Conservation (phyloP, 2,888 invertebrate genomes). For the Cephus rjabovi region DNA sequence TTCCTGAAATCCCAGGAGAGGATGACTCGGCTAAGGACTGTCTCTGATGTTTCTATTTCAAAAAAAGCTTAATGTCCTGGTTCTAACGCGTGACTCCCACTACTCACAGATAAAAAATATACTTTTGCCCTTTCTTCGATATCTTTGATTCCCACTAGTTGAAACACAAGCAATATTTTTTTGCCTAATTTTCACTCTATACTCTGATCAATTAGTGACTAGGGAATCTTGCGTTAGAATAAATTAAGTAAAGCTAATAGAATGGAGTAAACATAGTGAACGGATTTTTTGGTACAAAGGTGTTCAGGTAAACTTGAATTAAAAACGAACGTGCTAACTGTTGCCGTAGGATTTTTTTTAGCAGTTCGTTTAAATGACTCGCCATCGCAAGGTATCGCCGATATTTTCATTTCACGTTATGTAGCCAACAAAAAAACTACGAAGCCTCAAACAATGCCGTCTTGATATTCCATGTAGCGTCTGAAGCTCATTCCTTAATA, state of each 20-base stretch:
- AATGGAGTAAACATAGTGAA: neutral
- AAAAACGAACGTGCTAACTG: neutral
- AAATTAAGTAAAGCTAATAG: neutral
- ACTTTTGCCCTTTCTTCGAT: neutral
- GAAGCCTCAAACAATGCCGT: neutral
- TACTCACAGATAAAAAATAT: neutral
- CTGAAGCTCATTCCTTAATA: neutral
- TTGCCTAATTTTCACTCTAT: neutral
- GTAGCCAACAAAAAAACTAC: neutral
- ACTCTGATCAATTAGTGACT: neutral
- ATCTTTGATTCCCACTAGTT: neutral
- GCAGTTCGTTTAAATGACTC: neutral
- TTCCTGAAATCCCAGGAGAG: conserved; percentile 49
- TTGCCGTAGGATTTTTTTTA: neutral
- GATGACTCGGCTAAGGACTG: conserved; percentile 59
- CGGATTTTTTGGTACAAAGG: conserved; percentile 42
- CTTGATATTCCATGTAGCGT: neutral
- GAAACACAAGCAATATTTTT: neutral
- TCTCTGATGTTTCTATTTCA: conserved; percentile 57
- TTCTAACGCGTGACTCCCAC: conserved; percentile 25
- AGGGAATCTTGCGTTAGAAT: neutral
- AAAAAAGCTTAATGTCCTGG: conserved; percentile 42
- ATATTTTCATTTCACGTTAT: neutral
- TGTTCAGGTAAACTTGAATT: conserved; percentile 29
- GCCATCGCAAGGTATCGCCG: neutral